phyloP scores from a whole-genome alignment of 1,140 invertebrate species.

The Drosophila watanabei region DNA sequence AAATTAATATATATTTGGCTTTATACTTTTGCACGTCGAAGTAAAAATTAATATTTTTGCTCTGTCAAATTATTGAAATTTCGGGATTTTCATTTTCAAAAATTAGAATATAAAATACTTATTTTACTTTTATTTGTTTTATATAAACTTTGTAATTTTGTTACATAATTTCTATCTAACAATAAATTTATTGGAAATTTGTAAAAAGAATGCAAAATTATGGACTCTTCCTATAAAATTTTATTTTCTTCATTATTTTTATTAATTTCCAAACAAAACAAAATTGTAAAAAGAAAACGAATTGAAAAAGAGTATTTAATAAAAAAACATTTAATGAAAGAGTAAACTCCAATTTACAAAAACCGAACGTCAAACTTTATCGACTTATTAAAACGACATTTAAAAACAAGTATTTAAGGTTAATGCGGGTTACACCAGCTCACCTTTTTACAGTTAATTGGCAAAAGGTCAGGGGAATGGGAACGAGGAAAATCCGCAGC shows the following conservation, averaged over 20 bases:
- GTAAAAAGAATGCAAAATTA: too few relatives aligned
- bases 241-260: too few relatives aligned
- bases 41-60: too few relatives aligned
- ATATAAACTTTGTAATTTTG: neutral
- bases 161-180: too few relatives aligned
- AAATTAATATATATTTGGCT: too few relatives aligned
- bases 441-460: slow-evolving; percentile 28
- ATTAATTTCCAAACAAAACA: neutral
- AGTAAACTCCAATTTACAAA: neutral
- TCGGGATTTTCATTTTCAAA: too few relatives aligned
- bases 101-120: too few relatives aligned
- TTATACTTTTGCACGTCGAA: too few relatives aligned
- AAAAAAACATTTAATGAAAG: neutral
- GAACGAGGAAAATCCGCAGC: slow-evolving; percentile 1
- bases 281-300: neutral
- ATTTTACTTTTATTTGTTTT: too few relatives aligned
- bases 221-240: too few relatives aligned
- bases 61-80: too few relatives aligned
- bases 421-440: slow-evolving; percentile 9
- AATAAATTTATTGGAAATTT: neutral
- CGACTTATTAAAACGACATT: neutral
- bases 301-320: too few relatives aligned
- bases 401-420: slow-evolving; percentile 12
- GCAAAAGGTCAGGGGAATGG: slow-evolving; percentile 1
- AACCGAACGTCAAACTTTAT: neutral